A percentile compares a stretch with the other conserved stretches of the same genome.
Conservation (phyloP, 2,113 vertebrate genomes). For the Ailurus styani region DNA sequence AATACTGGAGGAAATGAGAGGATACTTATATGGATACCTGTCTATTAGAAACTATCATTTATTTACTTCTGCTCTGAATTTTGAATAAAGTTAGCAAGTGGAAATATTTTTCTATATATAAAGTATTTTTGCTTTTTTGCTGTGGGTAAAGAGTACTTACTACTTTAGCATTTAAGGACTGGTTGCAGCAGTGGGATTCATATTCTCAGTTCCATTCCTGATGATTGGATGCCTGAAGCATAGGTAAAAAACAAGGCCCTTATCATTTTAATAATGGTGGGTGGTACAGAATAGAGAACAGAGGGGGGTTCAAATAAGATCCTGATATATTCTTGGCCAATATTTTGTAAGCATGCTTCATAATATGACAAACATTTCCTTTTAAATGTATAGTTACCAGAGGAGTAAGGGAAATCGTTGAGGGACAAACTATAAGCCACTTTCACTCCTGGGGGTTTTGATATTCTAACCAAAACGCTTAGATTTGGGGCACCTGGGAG, state of each 20-base stretch:
- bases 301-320: neutral
- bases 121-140: constrained; percentile 20
- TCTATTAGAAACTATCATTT: neutral
- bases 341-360: neutral
- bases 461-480: neutral
- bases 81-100: constrained; percentile 17
- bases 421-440: neutral
- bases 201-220: neutral
- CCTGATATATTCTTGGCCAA: neutral
- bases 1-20: neutral
- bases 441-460: neutral
- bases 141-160: neutral
- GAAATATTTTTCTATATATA: constrained; percentile 10
- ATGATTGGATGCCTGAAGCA: neutral
- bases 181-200: neutral
- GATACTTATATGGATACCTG: too few relatives aligned
- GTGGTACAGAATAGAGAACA: neutral
- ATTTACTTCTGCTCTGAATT: neutral
- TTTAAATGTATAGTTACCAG: neutral
- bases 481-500: neutral
- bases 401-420: neutral
- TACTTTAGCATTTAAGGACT: neutral
- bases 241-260: neutral
- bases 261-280: neutral
- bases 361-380: neutral